Evolutionary conservation across 30 jellyfish, hydroid and myxozoan species (phyloP).

Genomic region (Turritopsis dohrnii): DNA sequence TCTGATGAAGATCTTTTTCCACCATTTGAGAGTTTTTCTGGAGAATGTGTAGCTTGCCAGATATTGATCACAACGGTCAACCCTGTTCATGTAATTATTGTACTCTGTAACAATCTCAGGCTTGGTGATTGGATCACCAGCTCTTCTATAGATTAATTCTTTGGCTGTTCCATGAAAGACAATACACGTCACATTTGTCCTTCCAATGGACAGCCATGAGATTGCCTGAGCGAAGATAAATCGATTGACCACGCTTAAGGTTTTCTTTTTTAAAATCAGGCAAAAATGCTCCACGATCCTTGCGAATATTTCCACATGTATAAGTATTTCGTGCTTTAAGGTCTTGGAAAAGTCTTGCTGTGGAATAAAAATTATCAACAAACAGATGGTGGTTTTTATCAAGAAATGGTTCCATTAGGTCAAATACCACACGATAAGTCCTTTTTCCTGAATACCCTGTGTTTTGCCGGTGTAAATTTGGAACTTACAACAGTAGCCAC

Average conservation of each 20-base stretch:
- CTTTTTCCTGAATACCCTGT: constrained; percentile 28
- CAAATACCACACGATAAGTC: constrained; percentile 44
- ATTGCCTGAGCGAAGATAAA: constrained; percentile 12
- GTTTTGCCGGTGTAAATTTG: constrained; percentile 39
- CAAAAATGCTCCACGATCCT: constrained; percentile 21
- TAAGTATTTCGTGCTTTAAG: constrained; percentile 23
- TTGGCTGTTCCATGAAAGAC: constrained; percentile 5
- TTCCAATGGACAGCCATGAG: constrained; percentile 37
- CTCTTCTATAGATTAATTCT: not conserved
- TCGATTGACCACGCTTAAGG: constrained; percentile 22
- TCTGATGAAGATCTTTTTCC: constrained; percentile 25
- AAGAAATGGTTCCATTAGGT: constrained; percentile 25
- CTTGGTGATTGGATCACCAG: not conserved
- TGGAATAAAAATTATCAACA: constrained; percentile 37
- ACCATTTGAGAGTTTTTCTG: constrained; percentile 19
- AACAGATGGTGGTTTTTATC: constrained; percentile 35
- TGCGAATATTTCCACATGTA: constrained; percentile 37
- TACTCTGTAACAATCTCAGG: not conserved
- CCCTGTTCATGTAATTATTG: constrained; percentile 4
- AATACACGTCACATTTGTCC: constrained; percentile 22
- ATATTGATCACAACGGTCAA: constrained; percentile 8
- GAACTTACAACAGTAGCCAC: constrained; percentile 35
- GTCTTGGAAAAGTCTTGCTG: constrained; percentile 23
- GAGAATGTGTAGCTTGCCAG: constrained; percentile 7
- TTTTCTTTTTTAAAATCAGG: constrained; percentile 15